Evolutionary conservation across 2,797 vertebrate species (phyloP), one percentile per base, ranked within the genome.

Genomic region (Ctenochaetus hawaiiensis): DNA sequence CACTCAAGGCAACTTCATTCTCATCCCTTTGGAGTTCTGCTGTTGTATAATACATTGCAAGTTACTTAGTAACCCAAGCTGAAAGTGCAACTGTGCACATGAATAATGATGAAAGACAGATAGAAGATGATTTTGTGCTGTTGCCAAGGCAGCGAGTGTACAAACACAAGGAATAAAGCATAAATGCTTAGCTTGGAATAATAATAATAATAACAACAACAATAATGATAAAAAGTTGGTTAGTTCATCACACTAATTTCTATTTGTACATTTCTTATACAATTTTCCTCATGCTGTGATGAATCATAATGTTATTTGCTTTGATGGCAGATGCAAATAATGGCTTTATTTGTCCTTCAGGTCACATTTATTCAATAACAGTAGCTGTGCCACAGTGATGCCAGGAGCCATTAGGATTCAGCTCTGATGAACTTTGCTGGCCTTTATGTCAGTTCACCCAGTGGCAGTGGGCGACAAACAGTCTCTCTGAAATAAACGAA

Each of bases 31-130:
- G 0, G 11, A 68, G 57, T 39, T 60, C 70, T 67, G 26, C 54
- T 77, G 20, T 59, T 67, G 44, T 58, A 44, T 73, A 67, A 85
- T 52, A 26, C 54, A 68, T 47, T 0, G 6, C 53, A 57, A 64
- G 60, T 81, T 66, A 70, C 71, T 60, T 23, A 57, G 58, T 56
- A 76, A 80, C 62, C 37, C 0, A 16, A 72, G 34, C 59, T 68
- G 45, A 72, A 80, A 76, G 68, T 63, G 56, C 73, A 84, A 45
- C 65, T 76, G 69, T 72, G 51, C 45, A 82, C 80, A 83, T 74
- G 48, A 76, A 81, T 65, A 62, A 67, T 69, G 68, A 79, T 72
- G 63, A 86, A 84, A 72, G 61, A 41, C 62, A 74, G 63, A 59
- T 54, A 49, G 14, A 45, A 63, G 66, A 79, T 34, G 30, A 7